A percentile compares a stretch with the other conserved stretches of the same genome.
phyloP scores from a whole-genome alignment of 1,140 invertebrate species.

The silkworm (Bombyx mori) region DNA sequence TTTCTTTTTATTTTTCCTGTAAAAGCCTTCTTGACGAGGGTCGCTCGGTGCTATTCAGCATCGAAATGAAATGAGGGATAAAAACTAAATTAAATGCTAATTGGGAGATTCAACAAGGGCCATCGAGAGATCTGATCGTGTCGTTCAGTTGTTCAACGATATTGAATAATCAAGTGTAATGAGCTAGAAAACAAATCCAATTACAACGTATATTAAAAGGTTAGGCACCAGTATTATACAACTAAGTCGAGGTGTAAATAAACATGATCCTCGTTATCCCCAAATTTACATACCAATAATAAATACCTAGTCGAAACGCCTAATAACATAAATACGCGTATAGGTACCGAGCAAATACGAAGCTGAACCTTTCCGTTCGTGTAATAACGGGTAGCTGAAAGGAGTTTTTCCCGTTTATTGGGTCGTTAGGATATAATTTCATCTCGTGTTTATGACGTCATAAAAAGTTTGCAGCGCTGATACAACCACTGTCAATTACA shows the following conservation, averaged over 20 bases:
- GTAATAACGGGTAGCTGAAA: slow-evolving; percentile 45
- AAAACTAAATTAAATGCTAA: slow-evolving; percentile 57
- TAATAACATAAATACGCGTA: slow-evolving; percentile 36
- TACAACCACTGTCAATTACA: slow-evolving; percentile 58
- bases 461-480: slow-evolving; percentile 58
- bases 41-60: slow-evolving; percentile 40
- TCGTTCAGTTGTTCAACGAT: slow-evolving; percentile 18
- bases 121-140: slow-evolving; percentile 21
- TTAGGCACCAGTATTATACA: too few species aligned
- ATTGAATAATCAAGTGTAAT: slow-evolving; percentile 25
- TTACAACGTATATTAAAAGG: slow-evolving; percentile 10
- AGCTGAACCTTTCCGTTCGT: slow-evolving; percentile 35
- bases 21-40: slow-evolving; percentile 42
- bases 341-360: slow-evolving; percentile 29
- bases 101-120: slow-evolving; percentile 35
- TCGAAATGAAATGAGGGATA: slow-evolving; percentile 45
- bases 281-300: slow-evolving; percentile 8
- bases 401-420: slow-evolving; percentile 60
- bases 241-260: too few species aligned
- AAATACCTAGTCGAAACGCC: slow-evolving; percentile 7
- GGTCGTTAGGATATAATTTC: slow-evolving; percentile 64
- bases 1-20: slow-evolving; percentile 31
- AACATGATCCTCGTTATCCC: too few species aligned
- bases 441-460: slow-evolving; percentile 56
- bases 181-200: slow-evolving; percentile 21